Conservation (phyloP, 2,888 invertebrate genomes). For the Litoditis marina region DNA sequence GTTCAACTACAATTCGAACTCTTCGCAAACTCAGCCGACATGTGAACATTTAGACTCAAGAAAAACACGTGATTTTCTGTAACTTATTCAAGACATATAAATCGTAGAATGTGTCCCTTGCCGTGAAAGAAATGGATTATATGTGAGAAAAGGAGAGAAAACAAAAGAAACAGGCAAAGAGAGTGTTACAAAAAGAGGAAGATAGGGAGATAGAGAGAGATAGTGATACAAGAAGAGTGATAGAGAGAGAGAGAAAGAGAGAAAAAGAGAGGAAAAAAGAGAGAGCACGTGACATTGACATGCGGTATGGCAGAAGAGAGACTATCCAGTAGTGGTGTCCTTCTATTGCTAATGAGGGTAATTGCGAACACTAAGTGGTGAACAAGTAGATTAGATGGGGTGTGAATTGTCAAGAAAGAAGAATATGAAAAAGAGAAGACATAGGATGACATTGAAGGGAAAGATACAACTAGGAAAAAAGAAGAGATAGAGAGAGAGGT, state of each 20-base stretch:
- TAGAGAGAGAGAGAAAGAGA: background rate
- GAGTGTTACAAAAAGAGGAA: background rate
- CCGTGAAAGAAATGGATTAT: background rate
- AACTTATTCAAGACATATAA: background rate
- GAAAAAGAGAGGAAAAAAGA: background rate
- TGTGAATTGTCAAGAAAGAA: too few relatives aligned
- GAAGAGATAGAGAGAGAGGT: constrained; percentile 1
- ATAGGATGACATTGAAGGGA: too few relatives aligned
- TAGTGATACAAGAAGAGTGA: background rate
- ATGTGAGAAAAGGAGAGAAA: too few relatives aligned
- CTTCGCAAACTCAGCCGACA: too few relatives aligned
- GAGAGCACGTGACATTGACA: too few relatives aligned
- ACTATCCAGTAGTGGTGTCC: too few relatives aligned
- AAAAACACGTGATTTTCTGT: background rate
- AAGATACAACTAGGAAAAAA: background rate
- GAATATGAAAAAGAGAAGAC: background rate
- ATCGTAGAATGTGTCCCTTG: too few relatives aligned
- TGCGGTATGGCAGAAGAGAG: too few relatives aligned
- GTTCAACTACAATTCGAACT: too few relatives aligned
- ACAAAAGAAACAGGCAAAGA: background rate
- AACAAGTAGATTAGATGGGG: too few relatives aligned
- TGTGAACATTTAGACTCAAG: background rate
- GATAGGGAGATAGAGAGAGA: background rate
- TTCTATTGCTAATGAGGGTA: too few relatives aligned
- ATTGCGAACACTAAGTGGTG: too few relatives aligned